These are phyloP conservation scores for Patella depressa DNA, from an alignment of 2,888 invertebrate species.

Conservation along the genomic window DNA sequence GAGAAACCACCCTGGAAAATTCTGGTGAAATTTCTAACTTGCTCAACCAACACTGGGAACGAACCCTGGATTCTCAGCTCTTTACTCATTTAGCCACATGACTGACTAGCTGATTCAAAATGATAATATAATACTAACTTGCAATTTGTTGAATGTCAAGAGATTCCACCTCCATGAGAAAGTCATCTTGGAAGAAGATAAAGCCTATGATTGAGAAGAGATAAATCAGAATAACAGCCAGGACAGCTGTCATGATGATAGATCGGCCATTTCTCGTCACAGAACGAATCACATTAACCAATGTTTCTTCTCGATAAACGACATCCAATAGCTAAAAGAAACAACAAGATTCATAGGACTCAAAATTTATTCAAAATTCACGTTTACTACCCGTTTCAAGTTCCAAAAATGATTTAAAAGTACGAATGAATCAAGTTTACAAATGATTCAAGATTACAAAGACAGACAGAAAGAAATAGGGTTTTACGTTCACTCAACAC, in stretches of 20 bases:
- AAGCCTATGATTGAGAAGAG: slow-evolving; percentile 99
- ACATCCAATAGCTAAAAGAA: slow-evolving; percentile 90
- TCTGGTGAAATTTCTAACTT: too few species aligned
- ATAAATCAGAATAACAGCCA: slow-evolving; percentile 95
- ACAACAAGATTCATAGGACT: background rate
- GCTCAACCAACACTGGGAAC: too few species aligned
- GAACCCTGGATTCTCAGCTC: too few species aligned
- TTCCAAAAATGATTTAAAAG: too few species aligned
- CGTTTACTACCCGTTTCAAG: too few species aligned
- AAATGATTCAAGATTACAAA: background rate
- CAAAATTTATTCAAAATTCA: background rate
- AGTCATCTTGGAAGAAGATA: slow-evolving; percentile 98
- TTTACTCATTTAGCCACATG: too few species aligned
- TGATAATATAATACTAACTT: background rate
- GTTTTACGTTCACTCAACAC: too few species aligned
- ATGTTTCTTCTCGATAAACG: slow-evolving; percentile 97
- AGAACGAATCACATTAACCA: slow-evolving; percentile 97
- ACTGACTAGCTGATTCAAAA: too few species aligned
- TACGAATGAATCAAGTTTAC: too few species aligned
- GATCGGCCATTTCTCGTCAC: slow-evolving; percentile 99
- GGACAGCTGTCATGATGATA: slow-evolving; percentile 95
- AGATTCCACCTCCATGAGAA: slow-evolving; percentile 87
- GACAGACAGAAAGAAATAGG: too few species aligned
- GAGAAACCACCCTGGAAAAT: too few species aligned
- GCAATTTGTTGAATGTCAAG: background rate